Conservation (phyloP, 92 coral and sea anemone genomes). For the Porites rus region DNA sequence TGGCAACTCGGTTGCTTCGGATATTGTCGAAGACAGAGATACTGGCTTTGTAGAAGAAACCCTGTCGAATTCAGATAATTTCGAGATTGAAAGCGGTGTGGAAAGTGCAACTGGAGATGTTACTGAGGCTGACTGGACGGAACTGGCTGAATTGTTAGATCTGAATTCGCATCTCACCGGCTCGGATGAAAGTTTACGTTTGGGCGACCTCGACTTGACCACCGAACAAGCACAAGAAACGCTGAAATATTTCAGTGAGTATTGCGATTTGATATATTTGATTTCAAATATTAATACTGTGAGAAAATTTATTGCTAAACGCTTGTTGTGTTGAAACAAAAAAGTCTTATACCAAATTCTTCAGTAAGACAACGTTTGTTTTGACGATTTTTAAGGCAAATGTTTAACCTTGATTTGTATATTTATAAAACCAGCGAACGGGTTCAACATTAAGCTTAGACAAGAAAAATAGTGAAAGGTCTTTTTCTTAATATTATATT, state of each 20-base stretch:
- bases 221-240: conserved; percentile 98
- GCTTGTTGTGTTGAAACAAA: background rate
- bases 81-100: conserved; percentile 96
- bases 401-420: too few species aligned
- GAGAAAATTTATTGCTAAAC: background rate
- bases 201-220: conserved; percentile 88
- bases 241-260: conserved; percentile 97
- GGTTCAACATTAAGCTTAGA: too few species aligned
- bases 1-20: background rate
- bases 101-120: conserved; percentile 93
- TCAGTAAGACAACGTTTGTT: too few species aligned
- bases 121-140: conserved; percentile 32
- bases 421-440: too few species aligned
- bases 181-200: conserved; percentile 9
- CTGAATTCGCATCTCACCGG: conserved; percentile 1
- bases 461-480: too few species aligned
- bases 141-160: conserved; percentile 23
- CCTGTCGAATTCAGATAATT: conserved; percentile 84
- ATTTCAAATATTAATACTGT: too few species aligned
- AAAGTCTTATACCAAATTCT: too few species aligned
- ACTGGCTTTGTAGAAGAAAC: conserved; percentile 65
- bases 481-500: too few species aligned
- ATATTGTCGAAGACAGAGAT: conserved; percentile 1
- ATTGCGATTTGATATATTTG: background rate
- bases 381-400: too few species aligned